Evolutionary conservation across 2,888 invertebrate genomes (phyloP), one percentile per base, ranked within the genome.

Genomic region (Oscheius sp.): DNA sequence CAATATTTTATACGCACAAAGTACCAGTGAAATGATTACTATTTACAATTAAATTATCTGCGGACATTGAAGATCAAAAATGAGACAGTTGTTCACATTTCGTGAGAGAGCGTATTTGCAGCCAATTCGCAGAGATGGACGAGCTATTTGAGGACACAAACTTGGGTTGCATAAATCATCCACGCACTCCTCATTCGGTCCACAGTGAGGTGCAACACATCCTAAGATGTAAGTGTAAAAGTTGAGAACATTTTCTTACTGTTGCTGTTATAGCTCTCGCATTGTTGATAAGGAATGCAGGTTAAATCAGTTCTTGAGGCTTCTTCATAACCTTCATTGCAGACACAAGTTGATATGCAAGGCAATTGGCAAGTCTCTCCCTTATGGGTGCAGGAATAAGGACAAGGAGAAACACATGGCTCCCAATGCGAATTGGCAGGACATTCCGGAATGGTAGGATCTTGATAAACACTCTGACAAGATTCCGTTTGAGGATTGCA

Each of bases 21-120:
- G n/a, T n/a, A n/a, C n/a, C n/a, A n/a, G n/a, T n/a, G n/a, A n/a
- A n/a, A n/a, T n/a, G n/a, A n/a, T n/a, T n/a, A n/a, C n/a, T n/a
- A n/a, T n/a, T n/a, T n/a, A n/a, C n/a, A 25, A 48, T 48, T 48
- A 48, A 48, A 48, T 15, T 17, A 48, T 25, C 20, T 25, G 10
- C 12, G 53, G 10, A 53, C 65, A 65, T 37, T 53, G 17, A 23
- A 34, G 53, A 53, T 65, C 65, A 42, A 34, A 55, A 12, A 53
- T 53, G 23, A 65, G 53, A 53, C 65, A 65, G 8, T 65, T 27
- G 39, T 53, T 65, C 15, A 65, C 45, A 29, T 65, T 65, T 55
- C 65, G 53, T 6, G 53, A 42, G 31, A 65, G 39, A 27, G 55
- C 15, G 17, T 65, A 65, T 17, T 42, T 15, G 27, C 65, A 65